Base-by-base conservation (phyloP, 2,888 invertebrate genomes). In the Caradrina clavipalpis region DNA sequence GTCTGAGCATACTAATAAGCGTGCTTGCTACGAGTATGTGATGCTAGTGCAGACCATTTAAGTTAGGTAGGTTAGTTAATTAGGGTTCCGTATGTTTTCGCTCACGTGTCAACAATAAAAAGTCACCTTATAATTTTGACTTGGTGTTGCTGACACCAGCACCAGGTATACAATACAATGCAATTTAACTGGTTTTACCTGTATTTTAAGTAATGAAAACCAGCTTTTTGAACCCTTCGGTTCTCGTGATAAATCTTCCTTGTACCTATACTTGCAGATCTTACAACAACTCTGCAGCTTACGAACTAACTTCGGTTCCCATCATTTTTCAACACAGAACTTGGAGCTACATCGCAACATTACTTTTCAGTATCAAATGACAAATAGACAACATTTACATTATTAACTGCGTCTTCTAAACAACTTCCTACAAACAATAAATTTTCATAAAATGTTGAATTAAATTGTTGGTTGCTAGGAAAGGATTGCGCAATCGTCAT, bases 381-480 rank as follows among this genome's bases (percentile, higher is more conserved):
- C 26, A 63, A 70, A 70, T 70, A 21, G 3, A 31, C 17, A n/a
- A 17, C 8, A 71, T 71, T 64, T 42, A 35, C 15, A 56, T 56
- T 45, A 56, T 62, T 35, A 22, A 50, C 35, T 45, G 15, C 64
- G 54, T 55, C 49, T 50, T 54, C 17, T 54, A 60, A 31, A 13
- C 15, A 22, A 61, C 49, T 61, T 70, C 70, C 45, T 73, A 51
- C 19, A 67, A 39, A 10, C 19, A 49, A 47, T 39, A 39, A 54
- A 26, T 55, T 55, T 4, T 31, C 45, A 72, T 15, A 26, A 47
- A 51, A 56, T 51, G 11, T 2, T 11, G 35, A 63, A 21, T 39
- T n/a, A 51, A 51, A 39, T 56, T 51, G 53, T 53, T 15, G n/a
- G 17, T 57, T 69, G 13, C 8, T 56, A 35, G 10, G 10, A 19